Conservation (phyloP, 1,140 invertebrate genomes). For the Neotoxoptera formosana region DNA sequence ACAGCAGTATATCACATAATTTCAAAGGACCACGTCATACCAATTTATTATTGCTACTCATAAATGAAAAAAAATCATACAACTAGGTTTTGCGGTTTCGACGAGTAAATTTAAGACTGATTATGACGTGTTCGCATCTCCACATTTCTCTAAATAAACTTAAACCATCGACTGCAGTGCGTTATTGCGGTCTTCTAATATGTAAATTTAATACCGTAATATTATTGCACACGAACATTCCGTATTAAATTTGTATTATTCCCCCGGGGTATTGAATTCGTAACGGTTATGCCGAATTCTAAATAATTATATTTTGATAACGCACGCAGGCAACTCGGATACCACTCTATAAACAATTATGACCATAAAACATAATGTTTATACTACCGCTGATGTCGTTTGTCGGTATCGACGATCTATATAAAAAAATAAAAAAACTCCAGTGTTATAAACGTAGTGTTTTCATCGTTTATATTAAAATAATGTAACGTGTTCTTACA, state of each 20-base stretch:
- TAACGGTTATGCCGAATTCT: neutral
- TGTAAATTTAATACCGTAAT: neutral
- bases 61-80: neutral
- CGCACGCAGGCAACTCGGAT: neutral
- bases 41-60: neutral
- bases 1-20: neutral
- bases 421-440: neutral
- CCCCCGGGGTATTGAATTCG: neutral
- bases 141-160: neutral
- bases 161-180: neutral
- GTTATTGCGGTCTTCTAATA: neutral
- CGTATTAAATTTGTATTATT: conserved; percentile 14
- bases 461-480: neutral
- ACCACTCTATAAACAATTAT: neutral
- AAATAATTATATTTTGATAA: conserved; percentile 8
- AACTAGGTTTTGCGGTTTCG: neutral
- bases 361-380: neutral
- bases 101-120: neutral
- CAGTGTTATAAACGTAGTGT: neutral
- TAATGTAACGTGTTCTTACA: neutral
- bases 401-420: neutral
- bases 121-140: neutral
- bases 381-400: neutral
- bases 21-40: neutral
- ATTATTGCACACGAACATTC: conserved; percentile 12